Percentiles rank a stretch among this genome's conserved stretches.
These are phyloP conservation scores for Mamestra configurata DNA, from an alignment of 1,140 invertebrate genomes.

Conservation along the genomic window DNA sequence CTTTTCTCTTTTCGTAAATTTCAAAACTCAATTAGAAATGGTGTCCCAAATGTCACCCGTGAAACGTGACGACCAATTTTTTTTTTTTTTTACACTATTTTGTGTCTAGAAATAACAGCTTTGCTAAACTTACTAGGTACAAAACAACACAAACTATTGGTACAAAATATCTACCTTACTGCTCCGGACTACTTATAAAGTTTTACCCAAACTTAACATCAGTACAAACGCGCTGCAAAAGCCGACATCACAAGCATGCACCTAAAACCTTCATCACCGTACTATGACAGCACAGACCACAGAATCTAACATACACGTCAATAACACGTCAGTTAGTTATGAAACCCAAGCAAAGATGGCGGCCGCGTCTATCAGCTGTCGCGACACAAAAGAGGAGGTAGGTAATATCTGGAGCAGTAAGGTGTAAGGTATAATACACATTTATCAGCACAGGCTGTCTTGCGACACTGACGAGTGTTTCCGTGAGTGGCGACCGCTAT, in stretches of 20 bases:
- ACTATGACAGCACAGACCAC: slow-evolving; percentile 9
- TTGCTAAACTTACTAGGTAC: too few species aligned
- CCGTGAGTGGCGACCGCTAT: slow-evolving; percentile 77
- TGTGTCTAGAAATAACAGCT: too few species aligned
- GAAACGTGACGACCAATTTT: too few species aligned
- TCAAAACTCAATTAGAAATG: too few species aligned
- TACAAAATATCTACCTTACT: background rate
- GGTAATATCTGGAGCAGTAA: slow-evolving; percentile 37
- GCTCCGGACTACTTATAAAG: background rate
- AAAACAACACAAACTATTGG: background rate
- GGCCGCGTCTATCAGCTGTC: slow-evolving; percentile 37
- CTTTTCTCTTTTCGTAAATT: too few species aligned
- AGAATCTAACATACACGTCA: background rate
- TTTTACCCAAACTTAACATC: background rate
- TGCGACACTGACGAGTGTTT: slow-evolving; percentile 82
- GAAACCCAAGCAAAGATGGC: background rate
- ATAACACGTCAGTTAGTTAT: slow-evolving; percentile 27
- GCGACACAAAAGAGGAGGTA: background rate
- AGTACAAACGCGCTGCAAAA: background rate
- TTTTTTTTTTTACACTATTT: too few species aligned
- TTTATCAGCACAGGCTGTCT: slow-evolving; percentile 68
- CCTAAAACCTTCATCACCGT: background rate
- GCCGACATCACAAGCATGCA: background rate
- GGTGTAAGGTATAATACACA: slow-evolving; percentile 54
- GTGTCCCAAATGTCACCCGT: too few species aligned